Conservation (phyloP, 2,888 invertebrate species). For the Syrista parreyssii region DNA sequence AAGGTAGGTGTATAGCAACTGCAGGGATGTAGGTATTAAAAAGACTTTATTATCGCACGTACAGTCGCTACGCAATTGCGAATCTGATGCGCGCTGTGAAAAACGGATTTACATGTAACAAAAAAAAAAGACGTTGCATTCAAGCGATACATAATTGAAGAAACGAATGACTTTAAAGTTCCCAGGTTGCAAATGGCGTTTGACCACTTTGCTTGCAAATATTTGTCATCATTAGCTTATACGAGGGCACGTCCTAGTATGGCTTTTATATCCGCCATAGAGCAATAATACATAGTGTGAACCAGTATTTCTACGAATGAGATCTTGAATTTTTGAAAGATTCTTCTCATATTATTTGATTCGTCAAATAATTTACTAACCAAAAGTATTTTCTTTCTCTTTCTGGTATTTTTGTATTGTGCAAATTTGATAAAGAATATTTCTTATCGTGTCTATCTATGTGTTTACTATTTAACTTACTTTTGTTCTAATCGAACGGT, state of each 20-base stretch:
- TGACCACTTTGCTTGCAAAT: background rate
- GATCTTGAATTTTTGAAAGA: background rate
- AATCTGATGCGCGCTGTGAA: background rate
- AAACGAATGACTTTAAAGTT: background rate
- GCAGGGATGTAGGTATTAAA: background rate
- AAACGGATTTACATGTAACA: background rate
- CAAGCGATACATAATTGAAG: background rate
- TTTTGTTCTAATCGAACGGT: background rate
- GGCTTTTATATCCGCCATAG: background rate
- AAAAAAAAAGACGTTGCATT: background rate
- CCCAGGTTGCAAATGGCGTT: background rate
- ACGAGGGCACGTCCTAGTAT: background rate
- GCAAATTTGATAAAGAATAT: background rate
- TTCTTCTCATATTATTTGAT: background rate
- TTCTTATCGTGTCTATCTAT: background rate
- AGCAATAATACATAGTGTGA: background rate
- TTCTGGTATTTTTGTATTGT: background rate
- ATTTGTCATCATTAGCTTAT: conserved; percentile 3
- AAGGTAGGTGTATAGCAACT: background rate
- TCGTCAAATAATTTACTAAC: background rate
- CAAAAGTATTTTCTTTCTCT: background rate
- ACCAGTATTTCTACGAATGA: background rate
- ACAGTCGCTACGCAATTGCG: background rate
- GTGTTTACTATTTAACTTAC: background rate
- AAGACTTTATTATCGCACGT: background rate